A percentile compares a stretch with the other conserved stretches of the same genome.
Evolutionary conservation across 2,797 vertebrate species (phyloP).

Genomic region (Sebastes trivittatus): DNA sequence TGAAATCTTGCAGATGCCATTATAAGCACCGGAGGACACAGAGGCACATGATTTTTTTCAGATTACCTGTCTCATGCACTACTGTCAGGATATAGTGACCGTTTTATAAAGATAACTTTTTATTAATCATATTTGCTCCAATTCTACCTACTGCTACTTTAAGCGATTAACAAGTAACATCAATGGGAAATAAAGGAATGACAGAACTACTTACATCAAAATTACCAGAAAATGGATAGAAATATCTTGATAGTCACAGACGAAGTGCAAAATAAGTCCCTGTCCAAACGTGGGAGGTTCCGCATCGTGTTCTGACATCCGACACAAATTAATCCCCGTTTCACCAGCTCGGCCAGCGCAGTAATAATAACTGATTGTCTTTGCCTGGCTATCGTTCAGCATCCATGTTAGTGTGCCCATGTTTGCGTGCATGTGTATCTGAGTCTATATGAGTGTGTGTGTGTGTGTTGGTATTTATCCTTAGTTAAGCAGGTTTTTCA

Average conservation of each 20-base stretch:
- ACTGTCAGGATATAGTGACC: background rate
- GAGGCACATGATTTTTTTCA: background rate
- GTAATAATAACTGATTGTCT: slow-evolving; percentile 12
- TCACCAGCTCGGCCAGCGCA: background rate
- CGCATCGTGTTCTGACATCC: background rate
- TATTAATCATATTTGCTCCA: background rate
- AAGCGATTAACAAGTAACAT: background rate
- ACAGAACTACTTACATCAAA: background rate
- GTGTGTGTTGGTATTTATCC: slow-evolving; percentile 4
- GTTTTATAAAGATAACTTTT: background rate
- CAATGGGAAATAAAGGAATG: background rate
- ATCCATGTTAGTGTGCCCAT: background rate
- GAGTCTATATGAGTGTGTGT: background rate
- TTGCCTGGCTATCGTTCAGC: background rate
- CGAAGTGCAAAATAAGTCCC: background rate
- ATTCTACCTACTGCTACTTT: background rate
- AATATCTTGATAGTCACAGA: background rate
- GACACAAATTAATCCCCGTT: slow-evolving; percentile 16
- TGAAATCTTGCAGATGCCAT: too few species aligned
- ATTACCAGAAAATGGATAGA: background rate
- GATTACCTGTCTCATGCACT: too few species aligned
- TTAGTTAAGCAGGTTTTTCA: slow-evolving; percentile 30
- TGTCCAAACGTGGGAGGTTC: slow-evolving; percentile 3
- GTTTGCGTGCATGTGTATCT: background rate
- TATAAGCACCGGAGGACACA: background rate